These are phyloP conservation scores for Psettodes erumei DNA, from an alignment of 2,113 vertebrate genomes.

Conservation along the genomic window DNA sequence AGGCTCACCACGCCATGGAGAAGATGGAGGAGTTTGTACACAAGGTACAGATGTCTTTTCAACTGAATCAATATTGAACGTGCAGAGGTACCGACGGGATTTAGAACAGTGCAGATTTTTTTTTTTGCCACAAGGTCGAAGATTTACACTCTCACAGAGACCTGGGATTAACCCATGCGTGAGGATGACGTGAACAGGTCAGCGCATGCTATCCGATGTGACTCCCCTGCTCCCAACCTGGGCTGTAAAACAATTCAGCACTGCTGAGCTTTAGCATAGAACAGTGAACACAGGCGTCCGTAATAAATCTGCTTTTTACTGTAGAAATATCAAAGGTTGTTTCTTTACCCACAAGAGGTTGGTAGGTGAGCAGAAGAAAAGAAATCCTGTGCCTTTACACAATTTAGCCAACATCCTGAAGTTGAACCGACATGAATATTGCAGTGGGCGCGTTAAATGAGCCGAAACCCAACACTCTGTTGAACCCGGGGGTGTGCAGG, in stretches of 20 bases:
- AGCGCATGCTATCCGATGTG: background rate
- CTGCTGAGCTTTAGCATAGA: background rate
- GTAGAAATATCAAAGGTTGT: background rate
- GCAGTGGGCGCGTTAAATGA: background rate
- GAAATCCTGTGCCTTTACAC: background rate
- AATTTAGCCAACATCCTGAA: background rate
- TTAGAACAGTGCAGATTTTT: background rate
- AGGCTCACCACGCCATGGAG: constrained; percentile 87
- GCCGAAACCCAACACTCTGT: constrained; percentile 26
- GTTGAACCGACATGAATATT: constrained; percentile 37
- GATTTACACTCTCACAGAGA: background rate
- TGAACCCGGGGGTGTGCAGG: background rate
- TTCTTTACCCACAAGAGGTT: too few relatives aligned
- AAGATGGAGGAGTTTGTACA: constrained; percentile 89
- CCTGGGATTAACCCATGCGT: background rate
- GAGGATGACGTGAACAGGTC: background rate
- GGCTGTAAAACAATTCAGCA: background rate
- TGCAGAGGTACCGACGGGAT: background rate
- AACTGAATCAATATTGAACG: background rate
- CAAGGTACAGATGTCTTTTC: constrained; percentile 71
- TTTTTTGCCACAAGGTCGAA: background rate
- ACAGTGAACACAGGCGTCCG: background rate
- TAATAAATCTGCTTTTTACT: background rate
- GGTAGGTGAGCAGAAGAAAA: background rate
- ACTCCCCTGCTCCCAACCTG: background rate